Base-by-base conservation (phyloP, 2,888 invertebrate genomes). In the Drepanosiphum platanoidis region DNA sequence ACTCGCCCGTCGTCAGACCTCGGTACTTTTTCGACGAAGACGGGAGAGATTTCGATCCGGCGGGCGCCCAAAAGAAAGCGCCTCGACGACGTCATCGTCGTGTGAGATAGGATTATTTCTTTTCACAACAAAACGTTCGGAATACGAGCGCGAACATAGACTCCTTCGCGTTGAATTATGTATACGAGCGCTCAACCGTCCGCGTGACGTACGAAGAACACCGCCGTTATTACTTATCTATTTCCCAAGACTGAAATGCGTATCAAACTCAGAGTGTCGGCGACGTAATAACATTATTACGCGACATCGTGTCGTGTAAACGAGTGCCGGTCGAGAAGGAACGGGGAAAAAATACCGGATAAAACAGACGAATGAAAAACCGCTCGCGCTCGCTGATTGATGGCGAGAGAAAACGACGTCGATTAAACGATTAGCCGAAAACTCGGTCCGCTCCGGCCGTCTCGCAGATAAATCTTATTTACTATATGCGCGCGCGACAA, bases 231-330 rank as follows among this genome's bases (percentile, higher is more conserved):
- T n/a, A n/a, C n/a, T n/a, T n/a, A n/a, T n/a, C n/a, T 70, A 52
- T 61, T 82, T 82, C 71, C 32, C 70, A 61, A 32, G 39, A 71
- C 39, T 61, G 39, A 81, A 81, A 81, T 81, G 58, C n/a, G n/a
- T 42, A 36, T 71, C 61, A 71, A 81, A 58, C 58, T 71, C 39
- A 39, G 8, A n/a, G 36, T 30, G 46, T 7, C 22, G 58, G 8
- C 5, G 52, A 71, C 70, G 30, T 71, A 46, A 46, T 46, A n/a
- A n/a, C n/a, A 46, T 15, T 46, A 46, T 15, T 15, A 9, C 15
- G 3, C 11, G 3, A 46, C 3, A 13, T 46, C 18, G 13, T 46
- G n/a, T n/a, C n/a, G n/a, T n/a, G n/a, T n/a, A n/a, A n/a, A n/a
- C n/a, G n/a, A n/a, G n/a, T n/a, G n/a, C n/a, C n/a, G n/a, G n/a